phyloP scores from a whole-genome alignment of 2,888 invertebrate genomes.

The Leptinotarsa rubiginosa region DNA sequence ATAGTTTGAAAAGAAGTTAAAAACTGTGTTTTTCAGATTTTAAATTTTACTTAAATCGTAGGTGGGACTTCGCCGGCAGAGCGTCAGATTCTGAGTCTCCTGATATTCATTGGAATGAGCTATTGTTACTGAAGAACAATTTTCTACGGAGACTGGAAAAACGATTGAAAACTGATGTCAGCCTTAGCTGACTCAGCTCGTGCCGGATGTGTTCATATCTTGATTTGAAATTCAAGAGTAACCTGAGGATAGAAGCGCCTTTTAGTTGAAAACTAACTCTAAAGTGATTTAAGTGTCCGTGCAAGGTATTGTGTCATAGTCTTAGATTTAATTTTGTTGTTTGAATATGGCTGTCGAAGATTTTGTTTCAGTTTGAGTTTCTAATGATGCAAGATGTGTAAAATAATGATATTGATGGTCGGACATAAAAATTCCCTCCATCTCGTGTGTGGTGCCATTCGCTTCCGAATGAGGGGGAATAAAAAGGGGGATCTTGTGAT shows the following conservation, averaged over 20 bases:
- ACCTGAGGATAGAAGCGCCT: neutral
- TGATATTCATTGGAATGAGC: conserved; percentile 26
- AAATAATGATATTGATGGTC: too few relatives aligned
- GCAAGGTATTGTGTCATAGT: neutral
- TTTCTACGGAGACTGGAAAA: neutral
- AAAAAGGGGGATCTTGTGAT: too few relatives aligned
- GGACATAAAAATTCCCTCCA: too few relatives aligned
- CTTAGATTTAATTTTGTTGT: neutral
- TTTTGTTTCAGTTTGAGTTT: neutral
- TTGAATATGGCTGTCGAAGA: neutral
- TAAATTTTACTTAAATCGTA: neutral
- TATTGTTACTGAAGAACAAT: neutral
- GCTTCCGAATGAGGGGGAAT: too few relatives aligned
- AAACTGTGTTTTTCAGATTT: too few relatives aligned
- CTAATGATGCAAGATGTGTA: too few relatives aligned
- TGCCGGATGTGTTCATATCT: conserved; percentile 30
- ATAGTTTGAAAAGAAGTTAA: too few relatives aligned
- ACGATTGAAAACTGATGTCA: conserved; percentile 10
- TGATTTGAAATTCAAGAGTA: neutral
- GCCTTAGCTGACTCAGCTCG: conserved; percentile 5
- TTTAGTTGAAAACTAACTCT: neutral
- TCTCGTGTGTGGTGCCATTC: too few relatives aligned
- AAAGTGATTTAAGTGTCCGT: neutral
- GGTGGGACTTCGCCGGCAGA: conserved; percentile 49
- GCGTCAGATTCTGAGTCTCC: conserved; percentile 46